Conservation (phyloP, 37 sponge, comb jelly and placozoan genomes). For the Ianthella basta region DNA sequence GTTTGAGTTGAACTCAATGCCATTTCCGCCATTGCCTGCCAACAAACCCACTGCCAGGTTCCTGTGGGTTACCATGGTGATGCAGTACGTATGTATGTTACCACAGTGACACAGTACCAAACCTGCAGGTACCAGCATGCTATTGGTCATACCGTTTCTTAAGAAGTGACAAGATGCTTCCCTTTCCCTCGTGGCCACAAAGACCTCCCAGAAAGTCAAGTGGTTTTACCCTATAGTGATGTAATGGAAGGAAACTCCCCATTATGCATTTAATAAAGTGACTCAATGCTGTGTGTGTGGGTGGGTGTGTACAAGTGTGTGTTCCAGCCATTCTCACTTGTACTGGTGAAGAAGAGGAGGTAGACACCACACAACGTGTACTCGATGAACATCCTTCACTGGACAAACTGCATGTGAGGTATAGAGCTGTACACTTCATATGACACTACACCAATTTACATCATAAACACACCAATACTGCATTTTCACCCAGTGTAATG, state of each 20-base stretch:
- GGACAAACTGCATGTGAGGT: constrained; percentile 56
- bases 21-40: constrained; percentile 53
- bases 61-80: constrained; percentile 31
- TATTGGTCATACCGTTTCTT: constrained; percentile 52
- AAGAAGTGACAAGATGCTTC: constrained; percentile 69
- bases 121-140: background rate
- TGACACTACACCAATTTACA: no score
- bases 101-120: background rate
- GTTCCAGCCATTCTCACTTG: constrained; percentile 32
- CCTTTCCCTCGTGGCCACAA: constrained; percentile 84
- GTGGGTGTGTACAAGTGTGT: background rate
- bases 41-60: constrained; percentile 49
- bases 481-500: no score
- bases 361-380: constrained; percentile 66
- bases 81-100: background rate
- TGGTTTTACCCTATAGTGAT: constrained; percentile 69
- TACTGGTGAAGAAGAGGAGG: constrained; percentile 56
- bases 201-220: constrained; percentile 69
- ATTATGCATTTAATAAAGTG: background rate
- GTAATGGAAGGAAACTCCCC: background rate
- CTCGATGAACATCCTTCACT: constrained; percentile 52
- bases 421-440: no score
- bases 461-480: no score
- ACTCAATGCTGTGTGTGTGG: background rate
- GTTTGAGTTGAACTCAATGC: constrained; percentile 68